Conservation (phyloP, 2,888 invertebrate species). For the Nomada fabriciana region DNA sequence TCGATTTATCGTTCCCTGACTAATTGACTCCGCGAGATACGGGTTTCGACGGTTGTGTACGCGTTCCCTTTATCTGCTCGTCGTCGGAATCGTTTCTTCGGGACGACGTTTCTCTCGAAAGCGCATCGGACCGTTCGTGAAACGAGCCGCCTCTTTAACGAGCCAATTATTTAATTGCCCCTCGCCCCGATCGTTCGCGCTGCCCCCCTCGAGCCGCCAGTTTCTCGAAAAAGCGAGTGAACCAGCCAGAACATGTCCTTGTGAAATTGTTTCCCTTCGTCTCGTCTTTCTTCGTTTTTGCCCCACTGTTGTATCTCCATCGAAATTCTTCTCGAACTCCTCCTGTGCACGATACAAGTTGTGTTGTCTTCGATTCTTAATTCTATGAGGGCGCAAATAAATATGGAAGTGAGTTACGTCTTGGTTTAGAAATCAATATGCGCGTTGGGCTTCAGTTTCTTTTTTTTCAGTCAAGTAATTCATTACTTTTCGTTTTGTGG, state of each 20-base stretch:
- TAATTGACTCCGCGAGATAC: slow-evolving; percentile 79
- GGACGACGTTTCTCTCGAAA: slow-evolving; percentile 50
- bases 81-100: slow-evolving; percentile 34
- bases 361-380: background rate
- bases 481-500: no score
- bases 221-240: slow-evolving; percentile 47
- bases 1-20: slow-evolving; percentile 77
- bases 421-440: no score
- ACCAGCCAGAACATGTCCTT: slow-evolving; percentile 8
- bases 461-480: no score
- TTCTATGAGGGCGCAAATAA: no score
- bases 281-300: background rate
- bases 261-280: slow-evolving; percentile 46
- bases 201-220: background rate
- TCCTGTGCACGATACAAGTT: background rate
- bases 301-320: slow-evolving; percentile 13
- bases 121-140: slow-evolving; percentile 51
- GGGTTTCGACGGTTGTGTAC: slow-evolving; percentile 58
- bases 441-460: no score
- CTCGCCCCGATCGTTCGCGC: slow-evolving; percentile 18
- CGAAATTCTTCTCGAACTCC: slow-evolving; percentile 25
- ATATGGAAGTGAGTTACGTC: no score
- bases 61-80: slow-evolving; percentile 60
- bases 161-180: slow-evolving; percentile 79
- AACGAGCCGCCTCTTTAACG: slow-evolving; percentile 71